Base-by-base conservation (phyloP, 2,888 invertebrate species). In the Fragum fragum region DNA sequence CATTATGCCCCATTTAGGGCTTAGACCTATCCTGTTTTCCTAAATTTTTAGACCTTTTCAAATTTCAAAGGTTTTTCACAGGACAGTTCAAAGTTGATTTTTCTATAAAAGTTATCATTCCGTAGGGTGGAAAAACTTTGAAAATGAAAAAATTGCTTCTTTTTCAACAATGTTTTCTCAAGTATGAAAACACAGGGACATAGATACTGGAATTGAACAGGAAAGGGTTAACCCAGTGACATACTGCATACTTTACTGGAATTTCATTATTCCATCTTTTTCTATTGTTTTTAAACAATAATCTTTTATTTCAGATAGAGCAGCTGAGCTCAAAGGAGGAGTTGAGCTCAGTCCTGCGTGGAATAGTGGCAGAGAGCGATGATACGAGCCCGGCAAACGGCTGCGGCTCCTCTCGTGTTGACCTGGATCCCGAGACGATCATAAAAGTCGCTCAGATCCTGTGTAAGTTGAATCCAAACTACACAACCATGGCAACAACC, bases 361-460 rank as follows among this genome's bases (percentile, higher is more conserved):
- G 74, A 57, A 42, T 85, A 52, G 85, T 82, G 85, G 81, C 81
- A 78, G 77, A 82, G 57, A 77, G 73, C 68, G 85, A 80, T 68
- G 85, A 78, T 61, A 68, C 63, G 73, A 72, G 79, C 77, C 71
- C 76, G 70, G 76, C 79, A 73, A 74, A 73, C 59, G 53, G 79
- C 74, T 71, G 68, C 59, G 55, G 80, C 63, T 72, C 75, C 0
- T 74, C 77, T 28, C 77, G 57, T 63, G 71, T 85, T 63, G 77
- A 82, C 73, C 70, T 85, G 39, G 85, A 85, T 82, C 85, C 85
- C 47, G 77, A 71, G 61, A 82, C 85, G 69, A 82, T 85, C 47
- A 82, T 85, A 18, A 85, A 77, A 77, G 72, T 85, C 59, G 79
- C 85, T 55, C 79, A 76, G 81, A 82, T 85, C 71, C 75, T 85